phyloP scores from a whole-genome alignment of 23 tunicate species.

The Halocynthia aurantium region DNA sequence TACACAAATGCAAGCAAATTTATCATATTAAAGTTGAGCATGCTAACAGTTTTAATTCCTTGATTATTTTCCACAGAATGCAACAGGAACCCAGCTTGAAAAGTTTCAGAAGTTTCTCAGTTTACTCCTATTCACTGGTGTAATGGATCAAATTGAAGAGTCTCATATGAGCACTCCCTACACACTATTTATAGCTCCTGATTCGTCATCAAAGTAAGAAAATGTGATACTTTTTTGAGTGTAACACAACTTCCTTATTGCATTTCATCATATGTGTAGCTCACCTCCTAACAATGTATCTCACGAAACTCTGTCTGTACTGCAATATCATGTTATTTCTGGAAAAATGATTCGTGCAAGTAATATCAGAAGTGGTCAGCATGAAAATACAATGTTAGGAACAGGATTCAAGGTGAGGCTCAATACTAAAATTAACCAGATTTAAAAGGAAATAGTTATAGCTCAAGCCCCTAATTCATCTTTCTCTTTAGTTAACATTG shows the following conservation, averaged over 20 bases:
- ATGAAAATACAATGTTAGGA: conserved; percentile 55
- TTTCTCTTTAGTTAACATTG: conserved; percentile 36
- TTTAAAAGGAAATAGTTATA: background rate
- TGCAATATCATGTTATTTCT: conserved; percentile 48
- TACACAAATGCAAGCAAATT: background rate
- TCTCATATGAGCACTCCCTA: conserved; percentile 12
- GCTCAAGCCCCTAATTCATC: background rate
- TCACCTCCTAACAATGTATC: no score
- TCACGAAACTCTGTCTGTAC: background rate
- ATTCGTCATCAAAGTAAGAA: conserved; percentile 6
- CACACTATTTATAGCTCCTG: conserved; percentile 20
- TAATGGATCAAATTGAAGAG: conserved; percentile 16
- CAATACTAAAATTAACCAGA: background rate
- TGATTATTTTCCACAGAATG: conserved; percentile 24
- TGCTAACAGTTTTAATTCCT: background rate
- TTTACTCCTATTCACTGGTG: conserved; percentile 27
- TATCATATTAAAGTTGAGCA: background rate
- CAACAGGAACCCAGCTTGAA: conserved; percentile 47
- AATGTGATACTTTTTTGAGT: no score
- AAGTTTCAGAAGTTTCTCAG: conserved; percentile 23
- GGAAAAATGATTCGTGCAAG: conserved; percentile 45
- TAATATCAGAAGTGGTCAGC: conserved; percentile 54
- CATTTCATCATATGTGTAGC: no score
- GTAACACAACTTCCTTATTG: no score
- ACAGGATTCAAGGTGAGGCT: conserved; percentile 47